Evolutionary conservation across 2,113 vertebrate species (phyloP), one percentile per base, ranked within the genome.

Genomic region (Nymphicus hollandicus): DNA sequence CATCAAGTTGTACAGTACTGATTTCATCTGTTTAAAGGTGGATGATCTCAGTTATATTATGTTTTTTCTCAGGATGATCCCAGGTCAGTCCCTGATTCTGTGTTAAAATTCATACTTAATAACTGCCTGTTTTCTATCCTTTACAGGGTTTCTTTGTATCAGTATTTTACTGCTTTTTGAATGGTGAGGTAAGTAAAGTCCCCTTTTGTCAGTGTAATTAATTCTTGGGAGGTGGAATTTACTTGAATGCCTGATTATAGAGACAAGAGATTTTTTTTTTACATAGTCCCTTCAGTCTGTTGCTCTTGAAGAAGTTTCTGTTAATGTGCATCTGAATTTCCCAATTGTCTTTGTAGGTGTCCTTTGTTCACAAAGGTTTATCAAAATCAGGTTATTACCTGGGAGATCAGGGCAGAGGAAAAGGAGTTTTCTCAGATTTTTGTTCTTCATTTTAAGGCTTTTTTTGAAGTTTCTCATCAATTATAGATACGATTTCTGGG

Each of bases 111-210:
- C 33, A 43, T 28, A 4, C 7, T 33, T 68, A 28, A 43, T 56
- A 72, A 79, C 0, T 53, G 18, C 33, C 31, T 69, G 53, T 56
- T 97, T 70, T 89, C 83, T 77, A 47, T 98, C 28, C 83, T 98
- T 98, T 93, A 33, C 98, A 99, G 99, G 99, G 99, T 29, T 99
- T 99, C 97, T 99, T 99, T 87, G 99, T 99, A 81, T 99, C 99
- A 17, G 99, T 99, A 83, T 99, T 99, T 98, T 99, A 99, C 97
- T 99, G 99, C 97, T 99, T 99, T 97, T 98, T 99, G 93, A 99
- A 99, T 43, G 99, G 99, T 64, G 99, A 99, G 99, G 99, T 99
- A 97, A 96, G 99, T 98, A 84, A 61, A 9, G 27, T 69, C n/a
- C 8, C 18, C 16, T 69, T 55, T 49, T 83, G 56, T 41, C 61